phyloP scores from a whole-genome alignment of 1,140 invertebrate species.

The Notospermus geniculatus region DNA sequence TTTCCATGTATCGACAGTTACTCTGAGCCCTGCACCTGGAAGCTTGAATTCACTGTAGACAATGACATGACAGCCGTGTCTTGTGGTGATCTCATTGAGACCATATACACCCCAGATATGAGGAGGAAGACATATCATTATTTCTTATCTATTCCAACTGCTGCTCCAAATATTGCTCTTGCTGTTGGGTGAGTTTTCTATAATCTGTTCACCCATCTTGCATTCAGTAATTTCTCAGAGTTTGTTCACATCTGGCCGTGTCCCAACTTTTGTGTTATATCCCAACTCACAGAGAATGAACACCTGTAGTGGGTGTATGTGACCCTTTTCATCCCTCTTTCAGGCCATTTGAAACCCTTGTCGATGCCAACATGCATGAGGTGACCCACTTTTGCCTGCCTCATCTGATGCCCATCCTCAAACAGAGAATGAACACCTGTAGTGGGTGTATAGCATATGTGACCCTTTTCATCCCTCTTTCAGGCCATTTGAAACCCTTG shows the following conservation, averaged over 20 bases:
- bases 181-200: slow-evolving; percentile 78
- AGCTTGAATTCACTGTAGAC: slow-evolving; percentile 94
- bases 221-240: slow-evolving; percentile 9
- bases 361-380: slow-evolving; percentile 97
- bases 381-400: slow-evolving; percentile 96
- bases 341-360: slow-evolving; percentile 94
- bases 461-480: too few relatives aligned
- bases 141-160: slow-evolving; percentile 81
- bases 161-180: slow-evolving; percentile 92
- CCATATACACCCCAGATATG: slow-evolving; percentile 89
- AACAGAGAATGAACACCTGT: too few relatives aligned
- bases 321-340: too few relatives aligned
- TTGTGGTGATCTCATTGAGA: slow-evolving; percentile 89
- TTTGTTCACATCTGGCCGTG: too few relatives aligned
- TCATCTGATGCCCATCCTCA: slow-evolving; percentile 81
- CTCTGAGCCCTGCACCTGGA: slow-evolving; percentile 96
- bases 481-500: slow-evolving; percentile 94
- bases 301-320: too few relatives aligned
- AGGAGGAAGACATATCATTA: slow-evolving; percentile 93
- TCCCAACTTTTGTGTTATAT: too few relatives aligned
- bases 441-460: too few relatives aligned
- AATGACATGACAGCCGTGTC: slow-evolving; percentile 90
- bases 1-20: slow-evolving; percentile 97
- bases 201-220: slow-evolving; percentile 9
- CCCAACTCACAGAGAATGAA: too few relatives aligned